Percentiles rank a stretch among this genome's conserved stretches.
Evolutionary conservation across 1,140 invertebrate genomes (phyloP).

Genomic region (Lepidurus arcticus): DNA sequence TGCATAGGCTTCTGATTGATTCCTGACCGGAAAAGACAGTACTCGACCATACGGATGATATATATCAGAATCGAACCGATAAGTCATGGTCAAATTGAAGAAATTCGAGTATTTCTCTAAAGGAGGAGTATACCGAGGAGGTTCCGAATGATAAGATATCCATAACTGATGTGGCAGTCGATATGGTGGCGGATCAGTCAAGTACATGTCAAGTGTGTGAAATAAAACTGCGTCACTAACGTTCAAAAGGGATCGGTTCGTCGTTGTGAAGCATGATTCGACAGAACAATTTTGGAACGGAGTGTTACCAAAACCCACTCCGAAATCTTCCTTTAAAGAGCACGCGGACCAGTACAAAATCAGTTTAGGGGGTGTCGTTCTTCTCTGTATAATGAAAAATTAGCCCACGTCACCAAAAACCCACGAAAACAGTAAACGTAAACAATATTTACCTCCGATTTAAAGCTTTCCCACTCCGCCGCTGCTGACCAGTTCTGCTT

Average conservation of each 20-base stretch:
- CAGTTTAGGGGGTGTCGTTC: background rate
- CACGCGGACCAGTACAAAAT: conserved; percentile 24
- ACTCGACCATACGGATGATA: conserved; percentile 36
- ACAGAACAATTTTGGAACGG: background rate
- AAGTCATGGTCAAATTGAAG: conserved; percentile 47
- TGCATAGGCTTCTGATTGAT: background rate
- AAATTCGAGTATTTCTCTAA: background rate
- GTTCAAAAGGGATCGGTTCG: background rate
- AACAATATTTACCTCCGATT: too few relatives aligned
- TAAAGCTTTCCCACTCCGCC: too few relatives aligned
- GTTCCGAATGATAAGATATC: background rate
- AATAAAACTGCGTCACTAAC: conserved; percentile 4
- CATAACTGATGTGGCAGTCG: background rate
- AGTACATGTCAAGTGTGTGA: background rate
- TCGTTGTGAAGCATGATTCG: background rate
- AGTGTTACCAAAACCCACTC: background rate
- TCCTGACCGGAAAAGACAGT: background rate
- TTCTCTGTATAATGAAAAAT: background rate
- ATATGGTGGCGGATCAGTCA: background rate
- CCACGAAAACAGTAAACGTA: too few relatives aligned
- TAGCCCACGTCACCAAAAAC: too few relatives aligned
- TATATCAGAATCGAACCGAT: conserved; percentile 41
- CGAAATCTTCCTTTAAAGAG: background rate
- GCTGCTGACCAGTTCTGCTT: too few relatives aligned
- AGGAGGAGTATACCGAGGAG: background rate